Conservation (phyloP, 2,888 invertebrate genomes). For the Diarsia rubi region DNA sequence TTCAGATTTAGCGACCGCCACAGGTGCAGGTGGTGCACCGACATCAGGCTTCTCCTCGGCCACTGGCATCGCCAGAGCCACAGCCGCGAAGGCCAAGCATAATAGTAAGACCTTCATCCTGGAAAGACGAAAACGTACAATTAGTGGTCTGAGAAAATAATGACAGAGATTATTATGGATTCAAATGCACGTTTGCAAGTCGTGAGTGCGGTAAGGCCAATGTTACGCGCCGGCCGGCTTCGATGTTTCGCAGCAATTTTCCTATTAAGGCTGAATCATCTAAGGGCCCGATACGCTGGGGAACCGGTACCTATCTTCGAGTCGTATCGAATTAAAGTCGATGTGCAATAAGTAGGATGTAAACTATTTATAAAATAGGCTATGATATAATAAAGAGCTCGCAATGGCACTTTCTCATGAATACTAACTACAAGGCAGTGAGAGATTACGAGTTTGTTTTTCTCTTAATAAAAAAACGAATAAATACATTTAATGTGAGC, state of each 20-base stretch:
- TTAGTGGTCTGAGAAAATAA: constrained; percentile 80
- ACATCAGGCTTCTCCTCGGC: constrained; percentile 85
- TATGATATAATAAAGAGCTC: constrained; percentile 67
- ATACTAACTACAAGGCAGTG: neutral
- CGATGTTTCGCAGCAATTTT: constrained; percentile 85
- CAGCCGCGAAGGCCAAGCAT: constrained; percentile 91
- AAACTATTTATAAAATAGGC: constrained; percentile 83
- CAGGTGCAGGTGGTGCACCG: constrained; percentile 69
- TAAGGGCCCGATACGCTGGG: constrained; percentile 83
- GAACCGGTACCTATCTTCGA: constrained; percentile 79
- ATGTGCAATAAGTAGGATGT: constrained; percentile 85
- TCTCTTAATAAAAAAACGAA: neutral
- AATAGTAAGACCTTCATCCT: constrained; percentile 93
- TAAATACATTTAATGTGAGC: neutral
- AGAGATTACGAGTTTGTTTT: neutral
- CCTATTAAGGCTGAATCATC: constrained; percentile 86
- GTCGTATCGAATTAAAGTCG: constrained; percentile 79
- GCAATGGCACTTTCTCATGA: constrained; percentile 66
- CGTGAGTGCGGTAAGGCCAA: constrained; percentile 89
- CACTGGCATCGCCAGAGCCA: constrained; percentile 91
- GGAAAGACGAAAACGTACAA: constrained; percentile 80
- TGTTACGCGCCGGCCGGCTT: constrained; percentile 85
- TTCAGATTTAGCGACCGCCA: constrained; percentile 32
- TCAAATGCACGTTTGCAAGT: constrained; percentile 82
- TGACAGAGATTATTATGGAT: constrained; percentile 72